Conservation (phyloP, 2,797 vertebrate genomes). For the Pogoniulus pusillus region DNA sequence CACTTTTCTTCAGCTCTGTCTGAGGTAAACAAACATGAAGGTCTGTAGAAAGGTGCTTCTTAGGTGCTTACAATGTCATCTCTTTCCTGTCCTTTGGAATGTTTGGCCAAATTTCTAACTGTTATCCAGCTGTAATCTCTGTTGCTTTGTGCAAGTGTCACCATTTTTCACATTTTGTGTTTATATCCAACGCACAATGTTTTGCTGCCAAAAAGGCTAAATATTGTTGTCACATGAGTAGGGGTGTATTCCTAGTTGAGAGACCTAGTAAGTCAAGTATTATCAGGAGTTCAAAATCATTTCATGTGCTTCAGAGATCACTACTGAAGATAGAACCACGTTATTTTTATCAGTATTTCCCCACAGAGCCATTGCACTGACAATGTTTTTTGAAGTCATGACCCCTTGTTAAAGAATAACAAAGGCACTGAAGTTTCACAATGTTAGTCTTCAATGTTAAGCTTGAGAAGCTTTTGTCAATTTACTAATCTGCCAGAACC, state of each 20-base stretch:
- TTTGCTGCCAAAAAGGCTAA: neutral
- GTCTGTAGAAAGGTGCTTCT: neutral
- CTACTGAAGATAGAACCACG: neutral
- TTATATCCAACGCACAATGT: neutral
- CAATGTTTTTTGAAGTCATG: neutral
- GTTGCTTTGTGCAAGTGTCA: neutral
- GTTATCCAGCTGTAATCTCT: neutral
- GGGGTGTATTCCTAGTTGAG: neutral
- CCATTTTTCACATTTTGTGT: neutral
- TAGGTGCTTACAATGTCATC: neutral
- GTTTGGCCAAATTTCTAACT: neutral
- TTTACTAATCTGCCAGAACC: neutral
- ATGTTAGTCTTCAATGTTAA: neutral
- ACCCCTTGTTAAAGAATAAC: neutral
- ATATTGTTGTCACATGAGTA: neutral
- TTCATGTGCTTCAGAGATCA: neutral
- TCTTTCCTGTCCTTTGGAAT: neutral
- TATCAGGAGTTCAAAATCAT: neutral
- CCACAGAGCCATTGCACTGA: neutral
- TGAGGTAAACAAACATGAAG: slow-evolving; percentile 80
- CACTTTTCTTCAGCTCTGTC: slow-evolving; percentile 97
- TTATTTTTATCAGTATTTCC: neutral
- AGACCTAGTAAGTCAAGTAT: neutral
- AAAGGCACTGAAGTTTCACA: neutral
- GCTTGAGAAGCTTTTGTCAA: slow-evolving; percentile 5